Evolutionary conservation across 2,888 invertebrate species (phyloP).

Genomic region (Stenodema calcarata): DNA sequence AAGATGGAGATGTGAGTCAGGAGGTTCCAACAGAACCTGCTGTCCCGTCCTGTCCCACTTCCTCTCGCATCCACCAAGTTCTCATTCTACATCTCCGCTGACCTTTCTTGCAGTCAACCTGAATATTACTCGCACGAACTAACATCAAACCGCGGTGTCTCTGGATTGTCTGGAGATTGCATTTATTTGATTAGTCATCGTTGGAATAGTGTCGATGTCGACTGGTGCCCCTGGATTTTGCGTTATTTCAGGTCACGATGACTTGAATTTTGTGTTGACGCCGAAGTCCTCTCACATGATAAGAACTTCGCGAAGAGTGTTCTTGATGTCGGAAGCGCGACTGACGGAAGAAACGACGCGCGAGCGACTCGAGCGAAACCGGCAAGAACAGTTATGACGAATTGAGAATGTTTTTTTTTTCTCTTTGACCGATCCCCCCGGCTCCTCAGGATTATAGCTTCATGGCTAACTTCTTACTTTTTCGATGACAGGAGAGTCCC

Average conservation of each 20-base stretch:
- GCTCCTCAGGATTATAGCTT: not conserved
- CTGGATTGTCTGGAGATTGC: too few species aligned
- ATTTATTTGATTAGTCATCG: too few species aligned
- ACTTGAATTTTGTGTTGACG: too few species aligned
- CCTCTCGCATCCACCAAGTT: not conserved
- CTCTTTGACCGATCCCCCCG: not conserved
- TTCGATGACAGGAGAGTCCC: not conserved
- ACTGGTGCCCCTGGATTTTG: too few species aligned
- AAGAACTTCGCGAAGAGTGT: too few species aligned
- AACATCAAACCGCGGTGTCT: too few species aligned
- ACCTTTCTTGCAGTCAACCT: not conserved
- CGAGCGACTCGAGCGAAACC: not conserved
- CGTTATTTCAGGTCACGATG: too few species aligned
- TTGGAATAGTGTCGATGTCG: too few species aligned
- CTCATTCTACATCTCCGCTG: not conserved
- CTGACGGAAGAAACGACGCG: not conserved
- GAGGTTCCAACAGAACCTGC: not conserved
- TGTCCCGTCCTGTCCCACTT: not conserved
- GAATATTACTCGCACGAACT: too few species aligned
- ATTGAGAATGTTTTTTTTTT: slow-evolving; percentile 20
- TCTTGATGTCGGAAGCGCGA: not conserved
- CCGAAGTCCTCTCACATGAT: too few species aligned
- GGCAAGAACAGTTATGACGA: slow-evolving; percentile 23
- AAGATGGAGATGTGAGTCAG: not conserved
- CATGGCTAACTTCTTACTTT: not conserved